These are phyloP conservation scores for Tetragnatha montana DNA, from an alignment of 2,888 invertebrate genomes.

Conservation along the genomic window DNA sequence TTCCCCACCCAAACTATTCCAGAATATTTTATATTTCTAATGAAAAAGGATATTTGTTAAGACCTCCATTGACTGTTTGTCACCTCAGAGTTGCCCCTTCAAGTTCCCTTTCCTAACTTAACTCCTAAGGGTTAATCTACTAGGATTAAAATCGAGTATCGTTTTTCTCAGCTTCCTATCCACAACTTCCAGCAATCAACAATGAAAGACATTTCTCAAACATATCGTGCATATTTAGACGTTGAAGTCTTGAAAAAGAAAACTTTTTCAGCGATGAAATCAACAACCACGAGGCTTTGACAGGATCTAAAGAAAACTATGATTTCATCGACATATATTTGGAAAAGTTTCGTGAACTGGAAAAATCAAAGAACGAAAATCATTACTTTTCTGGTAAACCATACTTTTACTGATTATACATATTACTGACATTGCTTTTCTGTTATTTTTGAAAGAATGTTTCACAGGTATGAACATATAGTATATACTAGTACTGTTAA, in stretches of 20 bases:
- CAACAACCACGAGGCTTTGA: neutral
- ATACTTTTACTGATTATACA: neutral
- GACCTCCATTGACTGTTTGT: too few relatives aligned
- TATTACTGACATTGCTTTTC: neutral
- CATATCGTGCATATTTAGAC: too few relatives aligned
- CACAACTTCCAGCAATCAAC: too few relatives aligned
- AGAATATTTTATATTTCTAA: neutral
- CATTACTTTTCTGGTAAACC: conserved; percentile 45
- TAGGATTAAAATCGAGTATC: too few relatives aligned
- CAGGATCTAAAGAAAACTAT: neutral
- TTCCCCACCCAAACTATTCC: too few relatives aligned
- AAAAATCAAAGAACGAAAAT: neutral
- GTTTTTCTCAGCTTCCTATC: too few relatives aligned
- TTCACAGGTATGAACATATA: neutral
- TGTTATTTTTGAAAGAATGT: neutral
- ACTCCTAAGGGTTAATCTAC: too few relatives aligned
- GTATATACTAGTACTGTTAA: neutral
- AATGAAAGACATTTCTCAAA: too few relatives aligned
- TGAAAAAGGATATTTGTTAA: neutral
- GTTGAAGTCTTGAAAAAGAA: too few relatives aligned
- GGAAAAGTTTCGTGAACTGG: conserved; percentile 16
- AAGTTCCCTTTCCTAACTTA: too few relatives aligned
- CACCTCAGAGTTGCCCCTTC: too few relatives aligned
- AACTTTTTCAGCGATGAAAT: conserved; percentile 33
- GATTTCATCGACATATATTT: conserved; percentile 54